phyloP scores from a whole-genome alignment of 2,113 vertebrate species.

The Marmota flaviventris region DNA sequence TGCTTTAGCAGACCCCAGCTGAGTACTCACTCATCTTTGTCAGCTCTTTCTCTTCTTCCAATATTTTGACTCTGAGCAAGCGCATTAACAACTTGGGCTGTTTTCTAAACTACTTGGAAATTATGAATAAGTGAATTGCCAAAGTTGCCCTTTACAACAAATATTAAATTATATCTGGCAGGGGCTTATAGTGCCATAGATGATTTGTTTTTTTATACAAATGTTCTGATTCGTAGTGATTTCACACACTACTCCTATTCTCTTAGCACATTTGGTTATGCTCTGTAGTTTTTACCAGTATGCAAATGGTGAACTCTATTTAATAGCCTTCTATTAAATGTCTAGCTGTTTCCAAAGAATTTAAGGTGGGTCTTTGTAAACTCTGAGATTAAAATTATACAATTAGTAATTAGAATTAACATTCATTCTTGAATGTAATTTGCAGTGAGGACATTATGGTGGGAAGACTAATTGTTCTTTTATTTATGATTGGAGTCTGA shows the following conservation, averaged over 20 bases:
- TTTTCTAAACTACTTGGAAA: conserved; percentile 3
- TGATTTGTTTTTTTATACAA: conserved; percentile 49
- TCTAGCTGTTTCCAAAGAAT: conserved; percentile 28
- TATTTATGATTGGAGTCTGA: not conserved
- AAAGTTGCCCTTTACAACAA: not conserved
- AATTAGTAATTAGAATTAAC: not conserved
- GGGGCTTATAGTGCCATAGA: not conserved
- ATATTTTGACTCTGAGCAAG: not conserved
- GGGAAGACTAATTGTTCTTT: not conserved
- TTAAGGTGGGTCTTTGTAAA: conserved; percentile 49
- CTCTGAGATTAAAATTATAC: conserved; percentile 39
- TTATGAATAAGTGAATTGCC: not conserved
- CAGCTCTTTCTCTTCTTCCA: not conserved
- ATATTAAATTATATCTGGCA: not conserved
- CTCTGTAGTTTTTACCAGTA: conserved; percentile 45
- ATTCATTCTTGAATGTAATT: conserved; percentile 47
- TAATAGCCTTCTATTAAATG: conserved; percentile 28
- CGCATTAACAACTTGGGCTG: not conserved
- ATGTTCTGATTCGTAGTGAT: conserved; percentile 57
- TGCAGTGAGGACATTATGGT: not conserved
- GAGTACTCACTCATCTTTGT: not conserved
- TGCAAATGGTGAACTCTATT: conserved; percentile 55
- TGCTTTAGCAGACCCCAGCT: not conserved
- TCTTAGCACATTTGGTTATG: not conserved
- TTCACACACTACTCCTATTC: not conserved